These are phyloP conservation scores for Physeter macrocephalus DNA, from an alignment of 2,113 vertebrate genomes.

Conservation along the genomic window DNA sequence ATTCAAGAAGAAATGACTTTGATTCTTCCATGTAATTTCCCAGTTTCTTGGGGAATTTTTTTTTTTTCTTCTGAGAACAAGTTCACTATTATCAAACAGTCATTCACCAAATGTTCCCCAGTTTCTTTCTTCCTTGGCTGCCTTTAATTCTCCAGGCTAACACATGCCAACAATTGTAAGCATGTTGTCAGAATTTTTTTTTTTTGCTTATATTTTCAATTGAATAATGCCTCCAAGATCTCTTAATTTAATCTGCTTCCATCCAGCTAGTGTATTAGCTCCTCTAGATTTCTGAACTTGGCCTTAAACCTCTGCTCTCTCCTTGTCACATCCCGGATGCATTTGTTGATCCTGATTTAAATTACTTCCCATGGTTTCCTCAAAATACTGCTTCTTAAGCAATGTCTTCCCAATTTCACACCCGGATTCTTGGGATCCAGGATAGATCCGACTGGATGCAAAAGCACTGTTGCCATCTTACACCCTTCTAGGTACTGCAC, in stretches of 20 bases:
- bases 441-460: too few relatives aligned
- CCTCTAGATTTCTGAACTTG: background rate
- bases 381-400: background rate
- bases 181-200: background rate
- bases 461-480: background rate
- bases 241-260: background rate
- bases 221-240: background rate
- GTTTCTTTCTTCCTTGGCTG: background rate
- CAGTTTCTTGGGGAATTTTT: background rate
- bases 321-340: background rate
- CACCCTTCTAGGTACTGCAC: background rate
- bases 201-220: background rate
- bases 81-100: background rate
- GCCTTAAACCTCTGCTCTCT: background rate
- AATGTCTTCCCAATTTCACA: background rate
- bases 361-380: background rate
- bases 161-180: background rate
- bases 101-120: background rate
- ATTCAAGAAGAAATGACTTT: background rate
- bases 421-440: background rate
- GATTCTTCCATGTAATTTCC: background rate
- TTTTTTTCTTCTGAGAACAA: background rate
- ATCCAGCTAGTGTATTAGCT: background rate
- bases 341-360: background rate
- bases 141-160: background rate